phyloP scores from a whole-genome alignment of 2,888 invertebrate species.

The Agrochola macilenta region DNA sequence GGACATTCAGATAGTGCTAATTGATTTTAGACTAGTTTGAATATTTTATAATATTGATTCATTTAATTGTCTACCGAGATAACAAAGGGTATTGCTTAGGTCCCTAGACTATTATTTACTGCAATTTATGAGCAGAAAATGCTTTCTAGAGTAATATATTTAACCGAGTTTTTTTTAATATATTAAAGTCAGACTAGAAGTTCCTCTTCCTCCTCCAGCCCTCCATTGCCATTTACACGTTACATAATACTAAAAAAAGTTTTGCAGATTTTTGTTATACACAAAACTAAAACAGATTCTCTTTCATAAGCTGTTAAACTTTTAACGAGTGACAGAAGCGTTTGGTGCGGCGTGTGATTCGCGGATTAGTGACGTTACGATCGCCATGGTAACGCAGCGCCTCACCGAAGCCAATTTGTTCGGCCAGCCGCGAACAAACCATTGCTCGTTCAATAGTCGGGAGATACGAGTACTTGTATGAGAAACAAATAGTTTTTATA shows the following conservation, averaged over 20 bases:
- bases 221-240: neutral
- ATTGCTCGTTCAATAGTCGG: slow-evolving; percentile 32
- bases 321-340: slow-evolving; percentile 55
- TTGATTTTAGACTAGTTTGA: neutral
- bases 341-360: slow-evolving; percentile 50
- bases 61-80: neutral
- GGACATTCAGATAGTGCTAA: neutral
- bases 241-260: neutral
- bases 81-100: neutral
- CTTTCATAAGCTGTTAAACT: slow-evolving; percentile 45
- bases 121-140: neutral
- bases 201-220: too few species aligned
- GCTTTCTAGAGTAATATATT: too few species aligned
- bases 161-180: neutral
- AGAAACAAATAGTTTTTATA: slow-evolving; percentile 29
- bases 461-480: slow-evolving; percentile 16
- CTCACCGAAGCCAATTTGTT: slow-evolving; percentile 66
- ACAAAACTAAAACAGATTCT: neutral
- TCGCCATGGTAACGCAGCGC: slow-evolving; percentile 56
- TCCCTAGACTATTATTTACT: neutral
- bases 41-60: slow-evolving; percentile 1
- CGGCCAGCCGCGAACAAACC: slow-evolving; percentile 57
- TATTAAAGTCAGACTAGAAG: neutral
- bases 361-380: slow-evolving; percentile 61
- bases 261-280: neutral